Percentiles rank a stretch among this genome's conserved stretches.
These are phyloP conservation scores for Brenthis daphne DNA, from an alignment of 2,888 invertebrate species.

Conservation along the genomic window DNA sequence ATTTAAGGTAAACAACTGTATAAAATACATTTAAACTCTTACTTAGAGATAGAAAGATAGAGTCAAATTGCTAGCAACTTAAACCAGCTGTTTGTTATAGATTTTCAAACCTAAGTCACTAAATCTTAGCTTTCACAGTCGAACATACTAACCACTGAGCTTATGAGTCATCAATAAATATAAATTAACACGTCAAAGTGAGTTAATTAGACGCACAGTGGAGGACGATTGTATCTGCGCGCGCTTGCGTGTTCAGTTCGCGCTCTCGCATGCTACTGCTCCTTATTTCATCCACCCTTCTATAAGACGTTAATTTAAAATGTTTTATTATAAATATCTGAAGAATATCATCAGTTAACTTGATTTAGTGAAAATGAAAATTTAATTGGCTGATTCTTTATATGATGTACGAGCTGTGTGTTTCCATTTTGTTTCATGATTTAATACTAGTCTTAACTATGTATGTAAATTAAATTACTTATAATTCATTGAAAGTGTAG, in stretches of 20 bases:
- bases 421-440: background rate
- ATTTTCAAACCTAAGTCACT: too few relatives aligned
- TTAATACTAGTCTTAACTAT: background rate
- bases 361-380: constrained; percentile 15
- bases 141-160: too few relatives aligned
- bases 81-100: too few relatives aligned
- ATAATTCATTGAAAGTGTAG: too few relatives aligned
- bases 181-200: constrained; percentile 35
- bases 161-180: background rate
- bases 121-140: too few relatives aligned
- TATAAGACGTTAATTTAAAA: constrained; percentile 3
- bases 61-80: too few relatives aligned
- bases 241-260: constrained; percentile 42
- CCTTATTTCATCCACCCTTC: constrained; percentile 6
- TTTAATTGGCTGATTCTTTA: background rate
- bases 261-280: constrained; percentile 31
- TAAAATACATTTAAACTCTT: too few relatives aligned
- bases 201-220: constrained; percentile 43
- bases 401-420: background rate
- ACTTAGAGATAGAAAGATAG: too few relatives aligned
- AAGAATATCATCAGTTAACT: background rate
- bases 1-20: too few relatives aligned
- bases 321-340: background rate
- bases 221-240: constrained; percentile 43
- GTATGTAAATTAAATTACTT: background rate